A percentile compares a stretch with the other conserved stretches of the same genome.
phyloP scores from a whole-genome alignment of 2,113 vertebrate species.

The Glaucidium brasilianum region DNA sequence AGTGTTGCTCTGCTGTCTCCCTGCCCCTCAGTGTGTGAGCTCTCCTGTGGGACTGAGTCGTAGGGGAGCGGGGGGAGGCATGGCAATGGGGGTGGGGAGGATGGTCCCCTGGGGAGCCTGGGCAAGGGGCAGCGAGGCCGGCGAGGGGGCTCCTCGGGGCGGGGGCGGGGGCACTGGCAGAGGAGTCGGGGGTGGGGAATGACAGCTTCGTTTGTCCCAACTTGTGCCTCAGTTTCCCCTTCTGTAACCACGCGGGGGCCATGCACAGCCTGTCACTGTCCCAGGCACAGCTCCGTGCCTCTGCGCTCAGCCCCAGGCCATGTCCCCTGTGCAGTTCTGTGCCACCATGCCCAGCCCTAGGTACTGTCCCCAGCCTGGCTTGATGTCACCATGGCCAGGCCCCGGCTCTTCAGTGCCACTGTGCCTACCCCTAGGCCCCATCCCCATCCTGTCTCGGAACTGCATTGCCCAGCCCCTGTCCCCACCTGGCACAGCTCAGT shows the following conservation, averaged over 20 bases:
- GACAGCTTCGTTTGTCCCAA: not conserved
- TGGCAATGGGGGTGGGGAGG: not conserved
- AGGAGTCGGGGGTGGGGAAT: not conserved
- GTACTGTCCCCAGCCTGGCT: not conserved
- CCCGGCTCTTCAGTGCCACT: not conserved
- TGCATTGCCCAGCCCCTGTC: not conserved
- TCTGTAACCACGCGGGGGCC: not conserved
- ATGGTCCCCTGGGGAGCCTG: rapidly evolving
- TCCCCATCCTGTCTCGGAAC: not conserved
- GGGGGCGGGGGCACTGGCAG: not conserved
- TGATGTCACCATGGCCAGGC: not conserved
- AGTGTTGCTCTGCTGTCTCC: not conserved
- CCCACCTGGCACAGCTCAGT: not conserved
- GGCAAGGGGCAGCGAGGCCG: not conserved
- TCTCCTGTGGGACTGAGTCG: not conserved
- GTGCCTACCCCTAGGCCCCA: not conserved
- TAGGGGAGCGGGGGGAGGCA: not conserved
- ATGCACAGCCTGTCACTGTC: too few species aligned
- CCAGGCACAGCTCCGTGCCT: not conserved
- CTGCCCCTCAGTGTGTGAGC: not conserved
- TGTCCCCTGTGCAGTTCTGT: not conserved
- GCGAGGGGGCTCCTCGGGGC: not conserved
- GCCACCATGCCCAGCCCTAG: not conserved
- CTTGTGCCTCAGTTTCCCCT: not conserved
- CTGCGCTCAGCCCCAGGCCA: not conserved